These are phyloP conservation scores for Crypturellus undulatus DNA, from an alignment of 2,113 vertebrate genomes.

Conservation along the genomic window DNA sequence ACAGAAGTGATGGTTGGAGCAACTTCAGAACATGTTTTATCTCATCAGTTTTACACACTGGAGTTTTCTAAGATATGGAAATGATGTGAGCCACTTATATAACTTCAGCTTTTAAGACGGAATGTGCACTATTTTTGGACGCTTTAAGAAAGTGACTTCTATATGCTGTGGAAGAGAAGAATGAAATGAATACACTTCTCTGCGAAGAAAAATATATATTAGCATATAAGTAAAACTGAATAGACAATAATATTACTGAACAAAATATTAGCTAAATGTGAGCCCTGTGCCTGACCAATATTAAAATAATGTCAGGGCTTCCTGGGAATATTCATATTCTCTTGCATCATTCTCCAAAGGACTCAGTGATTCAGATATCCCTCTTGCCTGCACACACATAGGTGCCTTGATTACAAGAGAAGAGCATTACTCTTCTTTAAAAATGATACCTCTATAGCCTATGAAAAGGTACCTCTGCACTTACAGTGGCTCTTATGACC, in stretches of 20 bases:
- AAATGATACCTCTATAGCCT: neutral
- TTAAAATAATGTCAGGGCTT: neutral
- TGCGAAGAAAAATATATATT: neutral
- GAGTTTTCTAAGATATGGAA: neutral
- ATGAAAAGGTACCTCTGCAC: neutral
- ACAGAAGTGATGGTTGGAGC: neutral
- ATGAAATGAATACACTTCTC: neutral
- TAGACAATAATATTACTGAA: neutral
- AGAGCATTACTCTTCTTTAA: neutral
- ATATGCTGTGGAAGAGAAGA: neutral
- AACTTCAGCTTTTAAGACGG: neutral
- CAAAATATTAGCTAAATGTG: neutral
- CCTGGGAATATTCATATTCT: neutral
- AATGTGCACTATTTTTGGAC: neutral
- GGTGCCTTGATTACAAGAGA: neutral
- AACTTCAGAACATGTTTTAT: constrained; percentile 3
- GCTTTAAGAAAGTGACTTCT: neutral
- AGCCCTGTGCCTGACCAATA: neutral
- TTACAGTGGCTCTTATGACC: neutral
- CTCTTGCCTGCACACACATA: neutral
- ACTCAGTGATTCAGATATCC: neutral
- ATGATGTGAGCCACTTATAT: neutral
- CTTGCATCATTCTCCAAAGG: neutral
- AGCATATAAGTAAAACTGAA: neutral
- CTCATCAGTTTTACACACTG: neutral